Conservation (phyloP, 2,888 invertebrate species). For the Ornithoptera alexandrae region DNA sequence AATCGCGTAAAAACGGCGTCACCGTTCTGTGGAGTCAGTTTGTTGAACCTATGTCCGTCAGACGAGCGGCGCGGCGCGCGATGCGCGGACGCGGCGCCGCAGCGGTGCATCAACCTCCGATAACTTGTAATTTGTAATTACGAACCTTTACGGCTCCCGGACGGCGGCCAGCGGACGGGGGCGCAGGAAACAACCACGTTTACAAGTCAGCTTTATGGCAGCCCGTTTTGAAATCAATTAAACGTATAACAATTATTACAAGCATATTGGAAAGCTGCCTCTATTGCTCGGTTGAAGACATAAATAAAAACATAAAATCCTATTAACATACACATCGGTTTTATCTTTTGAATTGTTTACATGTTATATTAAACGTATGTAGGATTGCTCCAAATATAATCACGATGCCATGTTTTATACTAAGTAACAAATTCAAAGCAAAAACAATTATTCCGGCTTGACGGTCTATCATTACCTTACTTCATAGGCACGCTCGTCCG, state of each 20-base stretch:
- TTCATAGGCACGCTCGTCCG: slow-evolving; percentile 21
- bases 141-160: slow-evolving; percentile 71
- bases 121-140: slow-evolving; percentile 77
- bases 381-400: too few relatives aligned
- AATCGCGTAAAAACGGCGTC: slow-evolving; percentile 65
- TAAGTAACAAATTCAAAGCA: slow-evolving; percentile 5
- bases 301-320: slow-evolving; percentile 1
- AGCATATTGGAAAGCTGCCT: slow-evolving; percentile 1
- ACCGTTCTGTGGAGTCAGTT: slow-evolving; percentile 62
- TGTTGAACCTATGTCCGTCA: slow-evolving; percentile 73
- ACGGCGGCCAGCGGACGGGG: slow-evolving; percentile 37
- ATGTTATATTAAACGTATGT: too few relatives aligned
- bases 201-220: slow-evolving; percentile 56
- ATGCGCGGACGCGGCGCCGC: slow-evolving; percentile 45
- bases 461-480: slow-evolving; percentile 25
- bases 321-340: too few relatives aligned
- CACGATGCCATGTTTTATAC: too few relatives aligned
- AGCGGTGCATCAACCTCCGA: slow-evolving; percentile 73
- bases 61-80: slow-evolving; percentile 53
- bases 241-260: slow-evolving; percentile 33
- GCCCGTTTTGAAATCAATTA: slow-evolving; percentile 57
- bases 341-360: too few relatives aligned
- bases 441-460: slow-evolving; percentile 14
- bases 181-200: slow-evolving; percentile 68
- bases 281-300: neutral